A percentile compares a stretch with the other conserved stretches of the same genome.
These are phyloP conservation scores for Eupeodes luniger DNA, from an alignment of 2,888 invertebrate genomes.

Conservation along the genomic window DNA sequence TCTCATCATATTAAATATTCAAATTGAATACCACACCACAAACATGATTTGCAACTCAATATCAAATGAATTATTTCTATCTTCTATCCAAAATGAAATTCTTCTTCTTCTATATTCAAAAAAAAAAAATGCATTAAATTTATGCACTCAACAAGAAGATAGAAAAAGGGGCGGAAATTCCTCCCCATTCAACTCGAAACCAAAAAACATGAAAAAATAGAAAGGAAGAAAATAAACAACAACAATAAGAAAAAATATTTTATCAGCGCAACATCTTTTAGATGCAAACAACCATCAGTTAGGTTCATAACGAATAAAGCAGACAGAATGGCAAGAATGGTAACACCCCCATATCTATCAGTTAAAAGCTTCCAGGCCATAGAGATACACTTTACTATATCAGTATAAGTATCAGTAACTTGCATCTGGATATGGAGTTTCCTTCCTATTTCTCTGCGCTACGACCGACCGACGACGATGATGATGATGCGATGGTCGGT, in stretches of 20 bases:
- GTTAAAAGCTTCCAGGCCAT: slow-evolving; percentile 70
- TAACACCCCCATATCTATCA: slow-evolving; percentile 73
- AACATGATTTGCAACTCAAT: slow-evolving; percentile 52
- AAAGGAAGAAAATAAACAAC: slow-evolving; percentile 13
- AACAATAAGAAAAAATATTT: slow-evolving; percentile 33
- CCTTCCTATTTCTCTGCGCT: background rate
- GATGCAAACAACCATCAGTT: slow-evolving; percentile 54
- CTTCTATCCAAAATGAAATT: background rate
- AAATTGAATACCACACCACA: slow-evolving; percentile 34
- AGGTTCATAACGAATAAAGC: slow-evolving; percentile 43
- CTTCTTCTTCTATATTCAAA: background rate
- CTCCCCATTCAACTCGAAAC: background rate
- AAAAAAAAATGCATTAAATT: slow-evolving; percentile 51
- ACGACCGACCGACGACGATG: too few relatives aligned
- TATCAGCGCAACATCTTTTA: slow-evolving; percentile 65
- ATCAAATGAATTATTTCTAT: slow-evolving; percentile 42
- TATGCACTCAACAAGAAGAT: slow-evolving; percentile 35
- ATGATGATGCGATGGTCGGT: too few relatives aligned
- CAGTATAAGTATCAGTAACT: slow-evolving; percentile 22
- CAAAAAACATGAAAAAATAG: background rate
- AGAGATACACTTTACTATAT: slow-evolving; percentile 69
- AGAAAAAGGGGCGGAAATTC: background rate
- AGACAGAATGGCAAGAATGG: slow-evolving; percentile 55
- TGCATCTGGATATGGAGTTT: slow-evolving; percentile 61
- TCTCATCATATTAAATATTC: slow-evolving; percentile 22